Base-by-base conservation (phyloP, 2,888 invertebrate genomes). In the Aplocera efformata region DNA sequence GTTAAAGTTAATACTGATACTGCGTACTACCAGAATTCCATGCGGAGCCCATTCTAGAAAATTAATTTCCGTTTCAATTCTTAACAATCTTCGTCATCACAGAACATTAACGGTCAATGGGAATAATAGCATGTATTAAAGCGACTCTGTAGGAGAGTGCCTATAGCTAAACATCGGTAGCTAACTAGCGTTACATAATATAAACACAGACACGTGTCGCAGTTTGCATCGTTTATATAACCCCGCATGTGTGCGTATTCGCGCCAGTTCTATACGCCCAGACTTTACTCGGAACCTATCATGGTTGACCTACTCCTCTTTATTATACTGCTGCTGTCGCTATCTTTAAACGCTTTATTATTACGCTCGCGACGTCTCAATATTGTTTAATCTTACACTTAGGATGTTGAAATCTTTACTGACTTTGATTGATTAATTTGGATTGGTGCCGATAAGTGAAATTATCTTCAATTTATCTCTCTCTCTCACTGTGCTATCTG, bases 141-240 rank as follows among this genome's bases (percentile, higher is more conserved):
- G 11, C 9, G 13, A 32, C 13, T 9, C 11, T 6, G 11, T 25
- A 17, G 29, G 8, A 29, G 20, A 27, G 6, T 33, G n/a, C n/a
- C n/a, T n/a, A 24, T 7, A 38, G 22, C 10, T 44, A 28, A 36
- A 51, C 36, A 58, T 55, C 43, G 42, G 49, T 63, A 61, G 56
- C 54, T 58, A 66, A 51, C 58, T 58, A 43, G 38, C 56, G 63
- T 77, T 76, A 73, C 65, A 71, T 76, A 77, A 78, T 66, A 72
- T 72, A 75, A 73, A 78, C 72, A 76, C 49, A 53, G 67, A 71
- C 78, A 75, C 73, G 75, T 76, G 76, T 70, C 67, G 52, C 43
- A 50, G 63, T 50, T 58, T 59, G 50, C 59, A 58, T 56, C 46
- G 58, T 54, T 72, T 70, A 65, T 72, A 59, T 67, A 72, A 67